Evolutionary conservation across 2,888 invertebrate species (phyloP).

Genomic region (Catocala fraxini): DNA sequence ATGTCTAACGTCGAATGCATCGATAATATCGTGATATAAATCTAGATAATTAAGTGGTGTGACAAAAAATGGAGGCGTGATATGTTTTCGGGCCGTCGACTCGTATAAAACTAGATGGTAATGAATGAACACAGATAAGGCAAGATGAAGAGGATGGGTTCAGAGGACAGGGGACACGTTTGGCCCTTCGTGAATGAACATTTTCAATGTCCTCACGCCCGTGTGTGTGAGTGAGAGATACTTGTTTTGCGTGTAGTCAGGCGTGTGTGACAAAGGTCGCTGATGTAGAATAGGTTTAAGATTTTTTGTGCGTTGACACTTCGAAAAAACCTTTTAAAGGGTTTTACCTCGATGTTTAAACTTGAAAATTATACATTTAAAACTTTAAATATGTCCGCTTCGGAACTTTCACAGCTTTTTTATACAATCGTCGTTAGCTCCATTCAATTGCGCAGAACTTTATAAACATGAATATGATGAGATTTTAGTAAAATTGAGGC

Average conservation of each 20-base stretch:
- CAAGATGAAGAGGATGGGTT: constrained; percentile 78
- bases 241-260: constrained; percentile 60
- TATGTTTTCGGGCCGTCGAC: constrained; percentile 85
- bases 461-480: no score
- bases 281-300: constrained; percentile 48
- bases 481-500: no score
- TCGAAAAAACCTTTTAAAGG: constrained; percentile 46
- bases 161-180: constrained; percentile 75
- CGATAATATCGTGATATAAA: constrained; percentile 85
- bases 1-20: constrained; percentile 60
- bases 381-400: constrained; percentile 3
- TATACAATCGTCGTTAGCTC: no score
- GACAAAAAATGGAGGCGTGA: constrained; percentile 86
- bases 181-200: constrained; percentile 79
- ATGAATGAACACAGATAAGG: constrained; percentile 86
- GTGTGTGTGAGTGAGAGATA: constrained; percentile 57
- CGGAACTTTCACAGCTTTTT: neutral
- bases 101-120: constrained; percentile 86
- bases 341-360: constrained; percentile 29
- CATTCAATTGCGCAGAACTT: no score
- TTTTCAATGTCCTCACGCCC: constrained; percentile 53
- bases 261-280: constrained; percentile 62
- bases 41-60: constrained; percentile 86
- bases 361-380: constrained; percentile 17
- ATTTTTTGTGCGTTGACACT: constrained; percentile 48